A percentile compares a stretch with the other conserved stretches of the same genome.
Conservation (phyloP, 2,797 vertebrate species). For the Bradypus variegatus region DNA sequence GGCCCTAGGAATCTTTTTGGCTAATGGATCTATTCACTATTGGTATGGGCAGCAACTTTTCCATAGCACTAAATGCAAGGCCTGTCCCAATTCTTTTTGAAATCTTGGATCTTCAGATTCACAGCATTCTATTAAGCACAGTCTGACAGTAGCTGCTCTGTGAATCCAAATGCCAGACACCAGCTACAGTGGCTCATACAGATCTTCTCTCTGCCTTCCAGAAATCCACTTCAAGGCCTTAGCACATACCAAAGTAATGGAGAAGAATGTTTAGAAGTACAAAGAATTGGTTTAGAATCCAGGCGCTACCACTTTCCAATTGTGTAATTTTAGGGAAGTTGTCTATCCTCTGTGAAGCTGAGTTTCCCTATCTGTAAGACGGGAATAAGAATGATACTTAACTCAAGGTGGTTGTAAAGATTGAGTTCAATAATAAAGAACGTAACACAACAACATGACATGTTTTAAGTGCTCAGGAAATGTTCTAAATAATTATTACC, state of each 20-base stretch:
- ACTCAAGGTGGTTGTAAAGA: not conserved
- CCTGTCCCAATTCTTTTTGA: not conserved
- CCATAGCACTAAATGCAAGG: not conserved
- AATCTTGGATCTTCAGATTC: not conserved
- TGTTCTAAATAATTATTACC: not conserved
- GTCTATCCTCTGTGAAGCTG: not conserved
- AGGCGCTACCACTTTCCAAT: not conserved
- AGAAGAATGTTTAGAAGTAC: not conserved
- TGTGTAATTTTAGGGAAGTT: not conserved
- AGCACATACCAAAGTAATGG: not conserved
- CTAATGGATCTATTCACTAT: too few species aligned
- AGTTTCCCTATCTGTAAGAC: not conserved
- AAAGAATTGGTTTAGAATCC: not conserved
- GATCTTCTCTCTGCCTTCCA: not conserved
- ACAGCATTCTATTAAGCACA: not conserved
- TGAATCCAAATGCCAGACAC: not conserved
- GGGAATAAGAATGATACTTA: not conserved
- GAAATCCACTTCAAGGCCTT: not conserved
- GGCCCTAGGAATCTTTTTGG: not conserved
- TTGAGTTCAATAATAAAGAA: not conserved
- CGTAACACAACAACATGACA: not conserved
- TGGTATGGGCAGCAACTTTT: not conserved
- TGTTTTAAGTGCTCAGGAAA: not conserved
- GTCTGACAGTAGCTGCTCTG: not conserved
- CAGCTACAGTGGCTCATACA: not conserved